Evolutionary conservation across 92 coral and sea anemone genomes (phyloP), one percentile per base, ranked within the genome.

Genomic region (Galaxea fascicularis): DNA sequence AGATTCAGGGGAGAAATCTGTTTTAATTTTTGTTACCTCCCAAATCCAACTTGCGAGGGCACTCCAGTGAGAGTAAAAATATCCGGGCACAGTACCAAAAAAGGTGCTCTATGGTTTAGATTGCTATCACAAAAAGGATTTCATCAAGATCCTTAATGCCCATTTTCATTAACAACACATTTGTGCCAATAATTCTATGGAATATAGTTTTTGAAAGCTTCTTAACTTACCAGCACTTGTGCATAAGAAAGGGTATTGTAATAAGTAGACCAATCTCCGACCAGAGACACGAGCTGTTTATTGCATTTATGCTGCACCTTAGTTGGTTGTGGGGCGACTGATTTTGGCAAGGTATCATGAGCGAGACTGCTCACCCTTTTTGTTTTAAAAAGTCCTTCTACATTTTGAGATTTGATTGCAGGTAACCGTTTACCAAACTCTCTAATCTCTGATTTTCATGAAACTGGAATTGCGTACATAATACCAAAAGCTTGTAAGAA

Each of bases 121-220:
- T n/a, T n/a, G n/a, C n/a, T n/a, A n/a, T n/a, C n/a, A n/a, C n/a
- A n/a, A n/a, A n/a, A n/a, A n/a, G n/a, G n/a, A n/a, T n/a, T n/a
- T n/a, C n/a, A n/a, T n/a, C n/a, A n/a, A n/a, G n/a, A n/a, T n/a
- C n/a, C n/a, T n/a, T n/a, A n/a, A n/a, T n/a, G n/a, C 14, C 11
- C 54, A 25, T 5, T 1, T 7, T 30, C 62, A 25, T 49, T 60
- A 25, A 80, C 51, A 29, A 76, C 35, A n/a, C n/a, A n/a, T n/a
- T n/a, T n/a, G n/a, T n/a, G n/a, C n/a, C n/a, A n/a, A n/a, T n/a
- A n/a, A n/a, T 35, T 29, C 63, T 74, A 73, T 74, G 52, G n/a
- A n/a, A n/a, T n/a, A n/a, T n/a, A n/a, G n/a, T n/a, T n/a, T n/a
- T 74, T 74, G 79, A 74, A 74, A 74, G 21, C 74, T 68, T 12